These are phyloP conservation scores for Sebastes jordani DNA, from an alignment of 2,797 vertebrate genomes.

Conservation along the genomic window DNA sequence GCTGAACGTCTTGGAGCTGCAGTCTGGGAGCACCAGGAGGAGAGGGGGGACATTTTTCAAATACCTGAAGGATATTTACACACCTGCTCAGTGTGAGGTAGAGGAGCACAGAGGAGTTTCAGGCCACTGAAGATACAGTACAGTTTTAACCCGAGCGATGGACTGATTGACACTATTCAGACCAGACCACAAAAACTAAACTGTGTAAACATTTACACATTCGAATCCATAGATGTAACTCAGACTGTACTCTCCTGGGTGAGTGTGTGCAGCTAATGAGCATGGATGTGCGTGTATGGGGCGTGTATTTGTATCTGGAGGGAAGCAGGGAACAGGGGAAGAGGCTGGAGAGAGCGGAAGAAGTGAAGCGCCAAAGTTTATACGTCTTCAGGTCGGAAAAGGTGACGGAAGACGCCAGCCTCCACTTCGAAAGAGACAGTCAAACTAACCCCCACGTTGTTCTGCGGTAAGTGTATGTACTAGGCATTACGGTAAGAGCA, in stretches of 20 bases:
- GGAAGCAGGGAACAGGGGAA: no score
- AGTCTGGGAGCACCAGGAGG: not conserved
- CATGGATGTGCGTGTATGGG: no score
- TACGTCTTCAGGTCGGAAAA: no score
- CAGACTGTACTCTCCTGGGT: not conserved
- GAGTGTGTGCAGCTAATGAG: no score
- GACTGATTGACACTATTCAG: slow-evolving; percentile 38
- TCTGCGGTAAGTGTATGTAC: no score
- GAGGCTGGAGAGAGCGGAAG: no score
- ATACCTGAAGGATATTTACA: slow-evolving; percentile 73
- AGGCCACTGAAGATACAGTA: slow-evolving; percentile 14
- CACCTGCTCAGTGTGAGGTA: slow-evolving; percentile 62
- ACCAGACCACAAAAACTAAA: not conserved
- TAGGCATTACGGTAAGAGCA: no score
- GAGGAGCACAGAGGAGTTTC: slow-evolving; percentile 15
- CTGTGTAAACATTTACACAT: slow-evolving; percentile 35
- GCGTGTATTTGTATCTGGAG: no score
- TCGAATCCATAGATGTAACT: slow-evolving; percentile 10
- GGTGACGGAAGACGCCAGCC: no score
- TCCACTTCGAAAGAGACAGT: no score
- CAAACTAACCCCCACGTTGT: no score
- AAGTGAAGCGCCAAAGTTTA: no score
- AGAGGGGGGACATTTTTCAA: slow-evolving; percentile 53
- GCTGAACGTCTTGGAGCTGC: slow-evolving; percentile 11
- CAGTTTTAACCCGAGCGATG: not conserved